Conservation (phyloP, 2,113 vertebrate species). For the Pelecanoides urinatrix region DNA sequence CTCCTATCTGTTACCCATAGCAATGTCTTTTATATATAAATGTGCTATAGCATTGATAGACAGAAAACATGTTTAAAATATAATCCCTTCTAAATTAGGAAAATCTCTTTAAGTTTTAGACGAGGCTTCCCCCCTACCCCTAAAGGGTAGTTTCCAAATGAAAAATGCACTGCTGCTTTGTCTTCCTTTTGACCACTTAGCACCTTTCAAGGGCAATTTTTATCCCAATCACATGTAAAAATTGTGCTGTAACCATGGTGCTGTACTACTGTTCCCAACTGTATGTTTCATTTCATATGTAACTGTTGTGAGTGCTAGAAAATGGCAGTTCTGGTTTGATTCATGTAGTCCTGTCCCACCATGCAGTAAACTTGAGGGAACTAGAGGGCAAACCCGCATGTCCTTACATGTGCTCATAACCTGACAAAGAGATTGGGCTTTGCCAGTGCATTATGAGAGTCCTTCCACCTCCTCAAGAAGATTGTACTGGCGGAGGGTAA, state of each 20-base stretch:
- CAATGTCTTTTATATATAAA: neutral
- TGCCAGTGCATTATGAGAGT: neutral
- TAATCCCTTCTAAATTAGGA: neutral
- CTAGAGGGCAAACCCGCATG: neutral
- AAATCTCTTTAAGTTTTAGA: neutral
- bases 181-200: neutral
- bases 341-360: neutral
- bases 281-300: accelerated
- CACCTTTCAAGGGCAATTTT: neutral
- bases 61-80: neutral
- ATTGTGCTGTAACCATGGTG: neutral
- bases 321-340: neutral
- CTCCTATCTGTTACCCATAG: neutral
- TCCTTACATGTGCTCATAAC: neutral
- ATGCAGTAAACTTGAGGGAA: neutral
- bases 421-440: neutral
- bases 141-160: neutral
- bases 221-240: neutral
- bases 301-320: neutral
- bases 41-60: neutral
- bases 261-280: neutral
- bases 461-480: neutral
- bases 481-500: neutral
- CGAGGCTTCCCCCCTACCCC: neutral
- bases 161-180: neutral